Conservation (phyloP, 1,140 invertebrate species). For the Teleopsis dalmanni region DNA sequence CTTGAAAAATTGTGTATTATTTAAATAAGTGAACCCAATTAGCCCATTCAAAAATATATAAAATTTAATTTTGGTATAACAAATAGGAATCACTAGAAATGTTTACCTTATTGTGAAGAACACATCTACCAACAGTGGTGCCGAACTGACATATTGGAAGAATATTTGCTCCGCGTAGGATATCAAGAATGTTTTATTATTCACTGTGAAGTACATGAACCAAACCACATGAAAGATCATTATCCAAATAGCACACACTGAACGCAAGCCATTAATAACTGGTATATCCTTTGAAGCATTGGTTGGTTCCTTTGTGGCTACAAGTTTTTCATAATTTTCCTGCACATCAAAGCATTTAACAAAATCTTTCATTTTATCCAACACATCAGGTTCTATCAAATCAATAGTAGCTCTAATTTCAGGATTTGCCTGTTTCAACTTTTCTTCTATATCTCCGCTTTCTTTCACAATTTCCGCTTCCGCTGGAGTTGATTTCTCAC, state of each 20-base stretch:
- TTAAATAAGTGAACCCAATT: too few species aligned
- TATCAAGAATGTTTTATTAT: constrained; percentile 34
- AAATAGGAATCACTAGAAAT: too few species aligned
- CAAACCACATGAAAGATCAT: constrained; percentile 37
- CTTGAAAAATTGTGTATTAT: not conserved
- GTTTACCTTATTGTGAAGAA: constrained; percentile 43
- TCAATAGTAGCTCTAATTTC: too few species aligned
- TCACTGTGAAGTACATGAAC: constrained; percentile 41
- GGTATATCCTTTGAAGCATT: constrained; percentile 31
- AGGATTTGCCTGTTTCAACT: not conserved
- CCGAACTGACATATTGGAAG: constrained; percentile 36
- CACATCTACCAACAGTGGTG: constrained; percentile 38
- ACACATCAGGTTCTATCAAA: not conserved
- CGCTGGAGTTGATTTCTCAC: constrained; percentile 11
- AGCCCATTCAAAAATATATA: too few species aligned
- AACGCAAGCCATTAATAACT: constrained; percentile 39
- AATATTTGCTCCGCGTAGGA: constrained; percentile 30
- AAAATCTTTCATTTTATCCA: constrained; percentile 11
- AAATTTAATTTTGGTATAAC: not conserved
- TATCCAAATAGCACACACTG: constrained; percentile 37
- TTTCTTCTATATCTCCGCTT: not conserved
- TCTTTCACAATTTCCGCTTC: not conserved
- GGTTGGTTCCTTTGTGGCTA: constrained; percentile 14
- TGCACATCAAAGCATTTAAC: constrained; percentile 36
- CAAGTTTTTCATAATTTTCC: constrained; percentile 25